Evolutionary conservation across 2,797 vertebrate species (phyloP), one percentile per base, ranked within the genome.

Genomic region (Ctenosaura bakeri): DNA sequence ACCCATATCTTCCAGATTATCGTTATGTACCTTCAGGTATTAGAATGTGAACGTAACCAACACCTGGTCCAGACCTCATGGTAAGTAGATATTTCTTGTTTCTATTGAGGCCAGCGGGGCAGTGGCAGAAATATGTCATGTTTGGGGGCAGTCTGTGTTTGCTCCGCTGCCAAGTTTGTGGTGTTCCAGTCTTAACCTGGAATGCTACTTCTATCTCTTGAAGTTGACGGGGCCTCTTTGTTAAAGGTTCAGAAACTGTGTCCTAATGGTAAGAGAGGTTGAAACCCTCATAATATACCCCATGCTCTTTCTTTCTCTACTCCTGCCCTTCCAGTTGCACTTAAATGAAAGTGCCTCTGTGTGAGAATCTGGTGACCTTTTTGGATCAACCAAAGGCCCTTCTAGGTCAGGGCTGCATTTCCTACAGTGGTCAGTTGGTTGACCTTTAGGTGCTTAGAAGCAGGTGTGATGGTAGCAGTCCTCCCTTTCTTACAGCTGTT

Each of bases 11-110:
- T 97, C 96, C 97, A 98, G 98, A 98, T 98, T 95, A 98, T 98
- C 96, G 97, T 98, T 97, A 98, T 98, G 98, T 98, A 98, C 95
- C 98, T 98, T 94, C 98, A 98, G 97, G 98, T 98, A 96, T 97
- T 98, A 96, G 98, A 98, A 95, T 98, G 98, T 97, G 98, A 98
- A 96, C 98, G 97, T 97, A 98, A 98, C 94, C 96, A 97, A 80
- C 98, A 97, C 96, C 98, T 98, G 97, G 98, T 98, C 95, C 98
- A 98, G 97, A 98, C 98, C 14, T 97, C 98, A 96, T 98, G 98
- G 98, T 98, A 97, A 98, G 98, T 97, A 96, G 96, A 94, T 93
- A 95, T 96, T 97, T 94, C 94, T 96, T 97, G 94, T 96, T 96
- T 56, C 84, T 86, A 73, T 87, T 90, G 96, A 95, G 97, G 96